Evolutionary conservation across 2,113 vertebrate genomes (phyloP), one percentile per base, ranked within the genome.

Genomic region (Perca flavescens): DNA sequence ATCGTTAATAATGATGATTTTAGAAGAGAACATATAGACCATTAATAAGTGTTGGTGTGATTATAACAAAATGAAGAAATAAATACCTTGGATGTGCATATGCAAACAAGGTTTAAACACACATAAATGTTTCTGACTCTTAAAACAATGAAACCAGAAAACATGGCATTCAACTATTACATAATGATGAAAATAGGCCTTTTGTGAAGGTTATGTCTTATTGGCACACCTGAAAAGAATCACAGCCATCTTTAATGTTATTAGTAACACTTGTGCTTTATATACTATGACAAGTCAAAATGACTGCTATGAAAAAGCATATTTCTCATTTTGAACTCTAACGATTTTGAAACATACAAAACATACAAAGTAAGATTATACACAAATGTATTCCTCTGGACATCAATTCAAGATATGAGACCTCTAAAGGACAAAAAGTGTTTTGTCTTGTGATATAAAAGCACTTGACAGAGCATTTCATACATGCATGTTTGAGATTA

Each of bases 311-410:
- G 40, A 43, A 43, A 43, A 43, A 43, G 40, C 7, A 43, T 43
- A 11, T 43, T 43, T 43, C 40, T 43, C 9, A 43, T 43, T 3
- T 43, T 43, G 40, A 43, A 16, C 53, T n/a, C 9, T 21, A 21
- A 60, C 57, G 17, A 19, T 36, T 34, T 5, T 28, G 16, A 61
- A 34, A 16, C 14, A 31, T 16, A 7, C 14, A 3, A 3, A 9
- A 16, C 60, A 36, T 12, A 19, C 1, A 15, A 60, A 31, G 25
- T 16, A 31, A 60, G 6, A 31, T 31, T 22, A 25, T 3, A 60
- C 68, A 5, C 49, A 70, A 31, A 76, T 65, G 68, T 71, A 71
- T 77, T 78, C 53, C 62, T 60, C 31, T 53, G 56, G 40, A 79
- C 46, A 61, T 8, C 28, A 22, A 67, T 70, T 28, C 40, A 72